Evolutionary conservation across 2,113 vertebrate genomes (phyloP).

Genomic region (Corythaixoides concolor): DNA sequence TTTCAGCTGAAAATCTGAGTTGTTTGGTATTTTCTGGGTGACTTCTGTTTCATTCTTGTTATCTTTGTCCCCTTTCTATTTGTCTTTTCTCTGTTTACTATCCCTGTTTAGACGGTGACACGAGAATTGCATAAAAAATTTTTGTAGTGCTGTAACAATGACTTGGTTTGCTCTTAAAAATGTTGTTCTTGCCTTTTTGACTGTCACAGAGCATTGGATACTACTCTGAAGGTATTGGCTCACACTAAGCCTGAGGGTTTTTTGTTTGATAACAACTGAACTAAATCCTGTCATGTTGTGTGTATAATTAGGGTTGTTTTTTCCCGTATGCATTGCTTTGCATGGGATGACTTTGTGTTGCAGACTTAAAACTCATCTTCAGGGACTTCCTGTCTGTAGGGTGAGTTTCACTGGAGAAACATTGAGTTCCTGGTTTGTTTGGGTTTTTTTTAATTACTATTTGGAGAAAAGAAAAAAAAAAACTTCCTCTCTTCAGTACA

Average conservation of each 20-base stretch:
- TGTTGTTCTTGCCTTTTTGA: background rate
- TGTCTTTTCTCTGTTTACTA: background rate
- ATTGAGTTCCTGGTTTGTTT: conserved; percentile 34
- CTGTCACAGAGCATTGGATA: background rate
- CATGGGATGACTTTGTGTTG: conserved; percentile 7
- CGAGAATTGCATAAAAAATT: background rate
- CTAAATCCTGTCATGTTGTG: background rate
- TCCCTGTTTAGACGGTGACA: background rate
- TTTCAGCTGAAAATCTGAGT: background rate
- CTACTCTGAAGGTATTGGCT: background rate
- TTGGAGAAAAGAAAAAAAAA: background rate
- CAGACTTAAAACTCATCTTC: conserved; percentile 60
- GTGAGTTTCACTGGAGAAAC: conserved; percentile 38
- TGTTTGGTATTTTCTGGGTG: background rate
- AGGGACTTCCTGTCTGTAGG: conserved; percentile 47
- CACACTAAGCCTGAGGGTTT: background rate
- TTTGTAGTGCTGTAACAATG: background rate
- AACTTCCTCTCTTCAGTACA: conserved; percentile 2
- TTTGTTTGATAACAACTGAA: background rate
- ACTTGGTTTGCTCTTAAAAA: background rate
- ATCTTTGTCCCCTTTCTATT: background rate
- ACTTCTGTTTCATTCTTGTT: background rate
- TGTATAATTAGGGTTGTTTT: conserved; percentile 34
- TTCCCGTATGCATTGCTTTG: background rate
- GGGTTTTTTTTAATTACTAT: conserved; percentile 2